Percentiles rank a stretch among this genome's conserved stretches.
These are phyloP conservation scores for Lepidochitona cinerea DNA, from an alignment of 2,888 invertebrate genomes.

Conservation along the genomic window DNA sequence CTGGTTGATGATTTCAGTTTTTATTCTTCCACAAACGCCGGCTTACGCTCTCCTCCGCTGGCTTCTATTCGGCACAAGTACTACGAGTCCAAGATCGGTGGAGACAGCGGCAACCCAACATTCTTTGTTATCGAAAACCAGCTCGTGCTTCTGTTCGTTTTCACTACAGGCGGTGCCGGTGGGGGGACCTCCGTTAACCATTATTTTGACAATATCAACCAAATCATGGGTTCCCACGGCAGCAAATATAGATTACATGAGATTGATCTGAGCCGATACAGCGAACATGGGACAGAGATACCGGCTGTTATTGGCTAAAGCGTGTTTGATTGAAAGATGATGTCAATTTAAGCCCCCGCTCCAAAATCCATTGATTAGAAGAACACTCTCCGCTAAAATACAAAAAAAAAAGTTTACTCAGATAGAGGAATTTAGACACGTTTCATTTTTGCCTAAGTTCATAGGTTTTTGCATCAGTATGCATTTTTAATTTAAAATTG, in stretches of 20 bases:
- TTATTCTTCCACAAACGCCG: conserved; percentile 31
- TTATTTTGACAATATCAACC: conserved; percentile 43
- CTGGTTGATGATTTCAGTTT: conserved; percentile 38
- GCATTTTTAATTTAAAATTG: too few relatives aligned
- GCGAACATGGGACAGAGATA: too few relatives aligned
- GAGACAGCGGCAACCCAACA: conserved; percentile 52
- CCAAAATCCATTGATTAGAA: too few relatives aligned
- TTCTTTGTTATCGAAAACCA: conserved; percentile 47
- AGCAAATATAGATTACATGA: conserved; percentile 41
- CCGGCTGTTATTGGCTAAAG: too few relatives aligned
- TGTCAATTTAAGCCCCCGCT: too few relatives aligned
- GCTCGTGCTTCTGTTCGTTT: conserved; percentile 45
- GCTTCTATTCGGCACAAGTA: conserved; percentile 29
- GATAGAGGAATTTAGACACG: too few relatives aligned
- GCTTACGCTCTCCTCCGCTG: conserved; percentile 14
- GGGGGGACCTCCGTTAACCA: conserved; percentile 42
- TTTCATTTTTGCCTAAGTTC: too few relatives aligned
- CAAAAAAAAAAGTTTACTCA: too few relatives aligned
- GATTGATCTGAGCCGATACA: conserved; percentile 33
- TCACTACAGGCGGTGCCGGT: conserved; percentile 47
- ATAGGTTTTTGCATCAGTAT: too few relatives aligned
- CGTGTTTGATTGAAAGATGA: too few relatives aligned
- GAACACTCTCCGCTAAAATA: too few relatives aligned
- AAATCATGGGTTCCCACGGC: conserved; percentile 37
- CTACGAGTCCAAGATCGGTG: conserved; percentile 44